Evolutionary conservation across 2,113 vertebrate genomes (phyloP).

Genomic region (Antennarius striatus): DNA sequence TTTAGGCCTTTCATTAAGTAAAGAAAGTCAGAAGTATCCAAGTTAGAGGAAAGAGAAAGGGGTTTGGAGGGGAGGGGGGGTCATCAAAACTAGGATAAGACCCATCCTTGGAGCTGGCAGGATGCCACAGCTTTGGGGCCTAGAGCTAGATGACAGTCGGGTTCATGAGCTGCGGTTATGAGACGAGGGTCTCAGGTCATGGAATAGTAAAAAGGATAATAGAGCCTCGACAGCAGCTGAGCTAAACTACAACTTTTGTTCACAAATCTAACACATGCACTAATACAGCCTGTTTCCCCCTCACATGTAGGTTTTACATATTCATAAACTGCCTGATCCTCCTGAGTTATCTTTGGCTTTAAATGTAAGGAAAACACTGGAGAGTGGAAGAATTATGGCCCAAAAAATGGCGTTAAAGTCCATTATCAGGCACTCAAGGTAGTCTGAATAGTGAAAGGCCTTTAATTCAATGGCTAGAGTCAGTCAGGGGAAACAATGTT

Average conservation of each 20-base stretch:
- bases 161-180: slow-evolving; percentile 59
- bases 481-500: no score
- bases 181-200: slow-evolving; percentile 60
- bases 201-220: slow-evolving; percentile 54
- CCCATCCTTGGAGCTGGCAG: slow-evolving; percentile 41
- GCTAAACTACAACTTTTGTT: slow-evolving; percentile 20
- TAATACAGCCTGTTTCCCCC: neutral
- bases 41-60: slow-evolving; percentile 18
- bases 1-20: slow-evolving; percentile 29
- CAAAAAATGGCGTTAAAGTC: no score
- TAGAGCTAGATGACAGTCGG: slow-evolving; percentile 69
- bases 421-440: no score
- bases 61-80: neutral
- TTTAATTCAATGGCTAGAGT: no score
- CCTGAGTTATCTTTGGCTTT: no score
- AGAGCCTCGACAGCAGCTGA: slow-evolving; percentile 39
- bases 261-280: neutral
- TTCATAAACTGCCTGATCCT: no score
- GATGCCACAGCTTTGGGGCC: slow-evolving; percentile 60
- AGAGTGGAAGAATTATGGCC: no score
- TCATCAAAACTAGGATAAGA: slow-evolving; percentile 46
- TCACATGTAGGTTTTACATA: neutral
- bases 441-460: no score
- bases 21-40: slow-evolving; percentile 25
- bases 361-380: no score